Evolutionary conservation across 2,113 vertebrate genomes (phyloP), one percentile per base, ranked within the genome.

Genomic region (Rhagologus leucostigma): DNA sequence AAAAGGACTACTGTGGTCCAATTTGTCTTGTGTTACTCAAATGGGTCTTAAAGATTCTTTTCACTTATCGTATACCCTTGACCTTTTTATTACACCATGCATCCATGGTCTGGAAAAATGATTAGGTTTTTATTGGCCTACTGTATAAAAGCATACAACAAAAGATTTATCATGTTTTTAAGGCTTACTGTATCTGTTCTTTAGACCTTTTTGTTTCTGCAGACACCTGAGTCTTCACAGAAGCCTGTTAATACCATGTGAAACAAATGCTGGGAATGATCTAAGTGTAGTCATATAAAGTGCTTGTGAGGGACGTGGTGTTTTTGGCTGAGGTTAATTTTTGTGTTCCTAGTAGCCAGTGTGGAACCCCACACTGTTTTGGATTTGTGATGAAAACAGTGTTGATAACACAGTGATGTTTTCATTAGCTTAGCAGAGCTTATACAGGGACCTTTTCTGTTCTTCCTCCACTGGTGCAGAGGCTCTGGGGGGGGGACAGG

Each of bases 401-500:
- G 33, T 18, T 75, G 46, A 7, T 60, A 82, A 35, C 46, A 29
- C 37, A 60, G 19, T 19, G 39, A 13, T 68, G 26, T 68, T 83
- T 82, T 75, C 11, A 41, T 53, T 55, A 19, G 20, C 47, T 35
- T 29, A n/a, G 29, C 62, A 60, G n/a, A 59, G 39, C 23, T 75
- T 21, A 26, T 8, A 16, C 6, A 12, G 46, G 39, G 16, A 23
- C 30, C 8, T 59, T 33, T 35, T 27, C 41, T 80, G 22, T 12
- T 57, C 22, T 4, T 46, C 7, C 3, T 6, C 7, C 6, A 7
- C 19, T 0, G 0, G 29, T 1, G 7, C 52, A 33, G 20, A 26
- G 46, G 24, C 29, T 59, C 29, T 59, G 41, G 6, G 46, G 5
- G 6, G 4, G 16, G 9, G 21, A 7, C 16, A 22, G 35, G 17